Evolutionary conservation across 2,888 invertebrate genomes (phyloP), one percentile per base, ranked within the genome.

Genomic region (Formica aserva): DNA sequence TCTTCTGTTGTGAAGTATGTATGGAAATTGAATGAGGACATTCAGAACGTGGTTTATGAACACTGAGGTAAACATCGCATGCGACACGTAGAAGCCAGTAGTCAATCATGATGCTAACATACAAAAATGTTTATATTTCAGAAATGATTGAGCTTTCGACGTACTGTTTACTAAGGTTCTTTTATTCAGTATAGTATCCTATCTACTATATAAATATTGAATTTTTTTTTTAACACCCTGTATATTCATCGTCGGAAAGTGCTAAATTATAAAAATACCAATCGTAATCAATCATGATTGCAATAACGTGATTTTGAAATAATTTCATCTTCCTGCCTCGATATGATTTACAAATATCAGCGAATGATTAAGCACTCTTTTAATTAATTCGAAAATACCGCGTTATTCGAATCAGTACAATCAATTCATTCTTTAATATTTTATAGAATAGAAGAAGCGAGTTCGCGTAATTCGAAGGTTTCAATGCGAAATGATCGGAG

Each of bases 391-490:
- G 13, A 11, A 75, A 63, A 11, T 32, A 2, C 18, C 1, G 3
- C 3, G 13, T 35, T 45, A 41, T 15, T 55, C 29, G 29, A 2
- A 35, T 13, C 45, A 45, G 3, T 3, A 18, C 26, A 18, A 13
- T 29, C 38, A 38, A 18, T 55, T 66, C 29, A 4, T 52, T 35
- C 13, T 66, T 22, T n/a, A 41, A 67, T 66, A 66, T 77, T 38
- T 26, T 38, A 57, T 13, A 26, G 26, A 57, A 9, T 15, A 57
- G 32, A 32, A 38, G 26, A 41, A 18, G 13, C 18, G n/a, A 29
- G 18, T 72, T 57, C 35, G 57, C 18, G 57, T 8, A 26, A 26
- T 13, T 6, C 8, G 13, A 32, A 15, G 9, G 38, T 35, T 72
- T 22, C 26, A 35, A 18, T 22, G 22, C 1, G 35, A 55, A 41